A percentile compares a stretch with the other conserved stretches of the same genome.
phyloP scores from a whole-genome alignment of 2,797 vertebrate genomes.

The Anguilla anguilla region DNA sequence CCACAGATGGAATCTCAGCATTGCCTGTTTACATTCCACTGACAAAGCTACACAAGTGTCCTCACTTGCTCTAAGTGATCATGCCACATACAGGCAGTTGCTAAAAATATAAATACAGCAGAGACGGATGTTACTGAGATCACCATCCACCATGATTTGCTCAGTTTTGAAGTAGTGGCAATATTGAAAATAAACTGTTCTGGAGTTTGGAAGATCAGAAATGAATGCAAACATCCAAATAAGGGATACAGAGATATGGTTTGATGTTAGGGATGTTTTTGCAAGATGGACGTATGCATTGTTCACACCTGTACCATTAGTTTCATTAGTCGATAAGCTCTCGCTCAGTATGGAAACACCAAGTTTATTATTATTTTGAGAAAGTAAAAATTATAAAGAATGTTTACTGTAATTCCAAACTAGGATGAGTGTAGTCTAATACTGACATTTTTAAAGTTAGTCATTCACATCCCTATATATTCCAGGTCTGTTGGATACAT shows the following conservation, averaged over 20 bases:
- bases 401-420: neutral
- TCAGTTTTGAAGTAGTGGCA: constrained; percentile 54
- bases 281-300: neutral
- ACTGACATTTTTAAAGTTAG: neutral
- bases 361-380: neutral
- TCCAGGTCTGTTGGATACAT: too few species aligned
- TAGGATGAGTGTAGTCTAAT: neutral
- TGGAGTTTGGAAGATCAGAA: constrained; percentile 49
- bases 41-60: constrained; percentile 50
- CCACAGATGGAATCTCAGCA: constrained; percentile 46
- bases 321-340: neutral
- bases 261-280: neutral
- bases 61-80: constrained; percentile 54
- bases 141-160: constrained; percentile 52
- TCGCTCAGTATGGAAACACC: neutral
- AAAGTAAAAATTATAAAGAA: neutral
- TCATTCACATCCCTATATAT: too few species aligned
- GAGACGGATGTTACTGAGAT: constrained; percentile 53
- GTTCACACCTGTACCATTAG: neutral
- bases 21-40: constrained; percentile 59
- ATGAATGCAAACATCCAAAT: constrained; percentile 62
- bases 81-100: constrained; percentile 56
- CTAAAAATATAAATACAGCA: constrained; percentile 59
- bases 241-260: constrained; percentile 54
- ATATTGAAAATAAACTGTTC: constrained; percentile 50